A percentile compares a stretch with the other conserved stretches of the same genome.
These are phyloP conservation scores for Meloidogyne floridensis DNA, from an alignment of 1,140 invertebrate species.

Conservation along the genomic window DNA sequence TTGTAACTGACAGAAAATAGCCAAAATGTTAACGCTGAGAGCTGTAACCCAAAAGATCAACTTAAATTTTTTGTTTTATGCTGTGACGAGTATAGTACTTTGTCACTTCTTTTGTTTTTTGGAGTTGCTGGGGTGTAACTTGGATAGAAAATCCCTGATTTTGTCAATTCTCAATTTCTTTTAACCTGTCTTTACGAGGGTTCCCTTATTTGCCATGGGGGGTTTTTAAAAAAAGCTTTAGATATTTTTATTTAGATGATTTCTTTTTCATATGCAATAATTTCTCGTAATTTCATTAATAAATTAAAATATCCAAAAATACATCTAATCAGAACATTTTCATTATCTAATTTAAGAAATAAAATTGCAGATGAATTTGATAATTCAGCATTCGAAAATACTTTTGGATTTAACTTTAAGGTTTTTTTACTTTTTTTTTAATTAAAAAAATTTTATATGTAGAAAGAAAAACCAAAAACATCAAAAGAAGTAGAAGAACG, in stretches of 20 bases:
- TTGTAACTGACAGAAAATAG: background rate
- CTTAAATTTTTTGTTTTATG: too few species aligned
- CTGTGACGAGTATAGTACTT: too few species aligned
- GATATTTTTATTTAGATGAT: background rate
- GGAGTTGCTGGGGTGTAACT: too few species aligned
- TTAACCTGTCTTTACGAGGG: too few species aligned
- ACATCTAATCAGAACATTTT: background rate
- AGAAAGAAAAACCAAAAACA: background rate
- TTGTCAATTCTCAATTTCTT: too few species aligned
- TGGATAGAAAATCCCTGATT: too few species aligned
- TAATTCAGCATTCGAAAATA: background rate
- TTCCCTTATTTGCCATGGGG: too few species aligned
- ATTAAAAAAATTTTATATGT: background rate
- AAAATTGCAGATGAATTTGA: background rate
- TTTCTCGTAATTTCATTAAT: background rate
- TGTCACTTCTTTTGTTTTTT: too few species aligned
- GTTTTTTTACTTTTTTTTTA: background rate
- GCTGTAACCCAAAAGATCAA: too few species aligned
- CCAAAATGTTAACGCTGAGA: background rate
- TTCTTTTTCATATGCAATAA: background rate
- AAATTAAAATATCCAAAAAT: background rate
- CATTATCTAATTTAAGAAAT: background rate
- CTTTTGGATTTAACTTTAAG: background rate
- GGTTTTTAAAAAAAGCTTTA: too few species aligned
- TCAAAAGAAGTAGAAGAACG: slow-evolving; percentile 8